Evolutionary conservation across 2,888 invertebrate species (phyloP).

Genomic region (Nudaria mundana): DNA sequence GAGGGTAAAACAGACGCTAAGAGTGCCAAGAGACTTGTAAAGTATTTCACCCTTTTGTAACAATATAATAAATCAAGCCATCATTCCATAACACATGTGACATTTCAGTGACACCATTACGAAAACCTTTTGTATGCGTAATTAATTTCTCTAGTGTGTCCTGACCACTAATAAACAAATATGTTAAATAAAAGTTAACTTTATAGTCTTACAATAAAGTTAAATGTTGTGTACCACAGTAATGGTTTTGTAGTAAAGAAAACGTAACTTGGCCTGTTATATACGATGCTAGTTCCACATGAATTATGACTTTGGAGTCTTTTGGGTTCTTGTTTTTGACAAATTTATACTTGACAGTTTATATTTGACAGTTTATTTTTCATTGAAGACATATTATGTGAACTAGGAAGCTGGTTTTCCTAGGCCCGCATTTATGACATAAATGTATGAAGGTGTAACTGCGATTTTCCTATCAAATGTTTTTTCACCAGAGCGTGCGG

Average conservation of each 20-base stretch:
- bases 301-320: slow-evolving; percentile 49
- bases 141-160: slow-evolving; percentile 53
- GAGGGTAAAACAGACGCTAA: too few species aligned
- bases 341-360: slow-evolving; percentile 55
- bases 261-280: slow-evolving; percentile 48
- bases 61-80: slow-evolving; percentile 2
- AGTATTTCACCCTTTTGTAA: background rate
- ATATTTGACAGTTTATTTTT: slow-evolving; percentile 47
- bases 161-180: slow-evolving; percentile 35
- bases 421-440: background rate
- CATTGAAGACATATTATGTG: too few species aligned
- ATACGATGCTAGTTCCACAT: slow-evolving; percentile 44
- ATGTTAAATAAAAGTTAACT: slow-evolving; percentile 30
- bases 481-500: too few species aligned
- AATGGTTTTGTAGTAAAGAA: slow-evolving; percentile 12
- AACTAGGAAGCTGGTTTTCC: slow-evolving; percentile 24
- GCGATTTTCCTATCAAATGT: background rate
- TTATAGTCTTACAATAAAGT: slow-evolving; percentile 26
- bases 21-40: background rate
- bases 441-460: background rate
- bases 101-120: slow-evolving; percentile 44
- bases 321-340: slow-evolving; percentile 50
- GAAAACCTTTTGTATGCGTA: slow-evolving; percentile 53
- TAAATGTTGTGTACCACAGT: slow-evolving; percentile 12
- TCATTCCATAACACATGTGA: slow-evolving; percentile 32